Base-by-base conservation (phyloP, 1,140 invertebrate genomes). In the Ganaspis sp. region DNA sequence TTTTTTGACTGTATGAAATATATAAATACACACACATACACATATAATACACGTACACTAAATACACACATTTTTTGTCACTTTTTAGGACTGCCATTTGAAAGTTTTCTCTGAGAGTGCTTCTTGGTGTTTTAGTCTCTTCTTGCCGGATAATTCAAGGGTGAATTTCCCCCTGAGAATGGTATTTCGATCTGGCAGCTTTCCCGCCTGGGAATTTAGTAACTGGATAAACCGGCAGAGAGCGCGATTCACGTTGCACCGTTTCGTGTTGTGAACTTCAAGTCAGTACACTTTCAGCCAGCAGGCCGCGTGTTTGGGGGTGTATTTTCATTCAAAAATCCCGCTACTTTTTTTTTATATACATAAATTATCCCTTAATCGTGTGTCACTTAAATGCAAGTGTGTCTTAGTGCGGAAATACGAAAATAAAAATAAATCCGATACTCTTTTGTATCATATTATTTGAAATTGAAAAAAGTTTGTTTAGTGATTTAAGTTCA, bases 121-220 rank as follows among this genome's bases (percentile, higher is more conserved):
- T 64, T 64, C 58, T 64, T 64, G 58, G 58, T 64, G 58, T 64
- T 64, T 64, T n/a, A 26, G 23, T 64, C 29, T 64, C 26, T 64
- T 64, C 26, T 4, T 29, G 9, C 8, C 58, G 58, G 58, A 64
- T 64, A 64, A 64, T 64, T 64, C 12, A 64, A 29, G 58, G 58
- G 26, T 64, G 58, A 64, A 64, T 64, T 64, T 64, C 58, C 58
- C 58, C 58, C 15, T 34, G 58, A 64, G 58, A 64, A 64, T 64
- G 12, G 58, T 29, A 29, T 29, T 64, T 64, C 58, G 58, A 64
- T 64, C 58, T 26, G 21, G 15, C 23, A 29, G 23, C 23, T 64
- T 64, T 64, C 58, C 58, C 58, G 58, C 58, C 12, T 64, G 58
- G 58, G 58, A 64, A 29, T 26, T 29, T 64, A 64, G 58, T 64